A percentile compares a stretch with the other conserved stretches of the same genome.
These are phyloP conservation scores for Gymnocephalus cernua DNA, from an alignment of 2,113 vertebrate genomes.

Conservation along the genomic window DNA sequence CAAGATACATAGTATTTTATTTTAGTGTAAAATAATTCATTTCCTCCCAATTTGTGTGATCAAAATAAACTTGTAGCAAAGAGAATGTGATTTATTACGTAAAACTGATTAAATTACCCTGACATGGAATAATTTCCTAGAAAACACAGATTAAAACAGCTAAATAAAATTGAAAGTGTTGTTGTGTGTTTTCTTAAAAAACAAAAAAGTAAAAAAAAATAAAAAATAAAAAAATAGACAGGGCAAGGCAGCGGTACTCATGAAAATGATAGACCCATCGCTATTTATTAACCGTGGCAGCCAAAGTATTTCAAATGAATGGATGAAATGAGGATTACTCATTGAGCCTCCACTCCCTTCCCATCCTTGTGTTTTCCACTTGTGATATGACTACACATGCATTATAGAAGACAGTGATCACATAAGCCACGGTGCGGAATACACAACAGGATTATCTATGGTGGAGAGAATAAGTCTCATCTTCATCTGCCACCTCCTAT, in stretches of 20 bases:
- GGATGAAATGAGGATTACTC: conserved; percentile 74
- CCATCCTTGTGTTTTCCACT: conserved; percentile 46
- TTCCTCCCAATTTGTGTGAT: background rate
- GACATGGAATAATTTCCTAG: background rate
- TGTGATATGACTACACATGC: conserved; percentile 44
- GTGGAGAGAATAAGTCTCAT: conserved; percentile 42
- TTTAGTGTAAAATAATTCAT: too few species aligned
- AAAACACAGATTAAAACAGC: conserved; percentile 2
- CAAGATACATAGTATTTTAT: background rate
- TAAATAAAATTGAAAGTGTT: background rate
- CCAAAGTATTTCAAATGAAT: conserved; percentile 61
- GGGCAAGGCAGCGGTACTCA: background rate
- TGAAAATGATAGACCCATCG: conserved; percentile 41
- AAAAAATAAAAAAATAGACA: background rate
- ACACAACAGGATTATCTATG: conserved; percentile 67
- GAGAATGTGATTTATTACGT: background rate
- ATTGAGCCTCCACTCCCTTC: conserved; percentile 29
- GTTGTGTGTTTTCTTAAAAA: background rate
- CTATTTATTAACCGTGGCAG: conserved; percentile 51
- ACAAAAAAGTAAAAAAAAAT: background rate
- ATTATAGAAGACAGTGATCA: conserved; percentile 57
- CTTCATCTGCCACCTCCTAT: conserved; percentile 43
- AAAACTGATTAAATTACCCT: background rate
- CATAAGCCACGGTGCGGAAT: conserved; percentile 61
- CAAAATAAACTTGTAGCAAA: background rate